phyloP scores from a whole-genome alignment of 2,113 vertebrate genomes.

The Calidris pygmaea region DNA sequence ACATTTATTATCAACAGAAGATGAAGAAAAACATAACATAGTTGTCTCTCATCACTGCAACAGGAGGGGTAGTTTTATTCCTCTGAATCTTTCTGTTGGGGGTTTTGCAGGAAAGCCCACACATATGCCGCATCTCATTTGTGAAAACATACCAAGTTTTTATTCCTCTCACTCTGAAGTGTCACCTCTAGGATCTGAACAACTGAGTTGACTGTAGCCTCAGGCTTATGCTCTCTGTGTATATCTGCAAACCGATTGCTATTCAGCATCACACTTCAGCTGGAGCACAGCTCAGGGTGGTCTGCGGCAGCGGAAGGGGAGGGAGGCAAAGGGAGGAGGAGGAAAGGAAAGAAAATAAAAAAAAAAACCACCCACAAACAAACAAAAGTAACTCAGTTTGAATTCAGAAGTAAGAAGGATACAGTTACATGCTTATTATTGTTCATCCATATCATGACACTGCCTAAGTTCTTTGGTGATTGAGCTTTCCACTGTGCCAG shows the following conservation, averaged over 20 bases:
- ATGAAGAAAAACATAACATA: neutral
- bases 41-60: neutral
- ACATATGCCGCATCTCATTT: neutral
- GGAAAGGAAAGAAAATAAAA: neutral
- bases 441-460: neutral
- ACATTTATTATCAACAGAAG: neutral
- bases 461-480: neutral
- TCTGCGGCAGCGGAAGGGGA: neutral
- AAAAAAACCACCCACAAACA: neutral
- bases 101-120: neutral
- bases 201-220: neutral
- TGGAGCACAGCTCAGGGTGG: neutral
- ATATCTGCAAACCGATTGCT: neutral
- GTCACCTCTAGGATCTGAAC: neutral
- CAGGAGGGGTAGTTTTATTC: neutral
- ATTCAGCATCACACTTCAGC: neutral
- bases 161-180: neutral
- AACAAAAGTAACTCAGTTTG: neutral
- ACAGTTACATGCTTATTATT: neutral
- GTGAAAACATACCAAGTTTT: neutral
- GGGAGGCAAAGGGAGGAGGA: fast-evolving
- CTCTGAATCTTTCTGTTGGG: neutral
- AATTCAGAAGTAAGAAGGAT: neutral
- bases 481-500: neutral
- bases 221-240: neutral